Conservation (phyloP, 1,140 invertebrate species). For the Ceratoteleas bidentatus region DNA sequence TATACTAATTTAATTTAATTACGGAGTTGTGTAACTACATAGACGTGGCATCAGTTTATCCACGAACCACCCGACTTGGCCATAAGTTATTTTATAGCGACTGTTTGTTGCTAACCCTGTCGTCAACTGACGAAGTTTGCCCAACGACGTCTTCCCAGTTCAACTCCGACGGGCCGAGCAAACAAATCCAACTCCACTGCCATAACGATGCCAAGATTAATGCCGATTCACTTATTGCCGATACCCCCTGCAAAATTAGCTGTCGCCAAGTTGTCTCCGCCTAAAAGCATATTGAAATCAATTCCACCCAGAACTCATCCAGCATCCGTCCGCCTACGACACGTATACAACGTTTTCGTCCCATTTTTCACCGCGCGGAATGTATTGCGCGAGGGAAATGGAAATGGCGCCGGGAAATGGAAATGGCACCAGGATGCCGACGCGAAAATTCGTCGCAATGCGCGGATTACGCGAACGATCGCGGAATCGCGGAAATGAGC, state of each 20-base stretch:
- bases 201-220: slow-evolving; percentile 21
- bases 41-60: slow-evolving; percentile 35
- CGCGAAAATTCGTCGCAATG: too few relatives aligned
- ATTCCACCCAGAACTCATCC: slow-evolving; percentile 20
- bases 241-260: slow-evolving; percentile 24
- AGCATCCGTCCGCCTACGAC: neutral
- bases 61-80: slow-evolving; percentile 38
- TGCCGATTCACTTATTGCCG: slow-evolving; percentile 2
- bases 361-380: too few relatives aligned
- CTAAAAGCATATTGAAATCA: slow-evolving; percentile 45
- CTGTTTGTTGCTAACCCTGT: slow-evolving; percentile 32
- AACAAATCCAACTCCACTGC: slow-evolving; percentile 11
- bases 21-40: slow-evolving; percentile 42
- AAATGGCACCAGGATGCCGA: too few relatives aligned
- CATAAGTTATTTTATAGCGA: slow-evolving; percentile 38
- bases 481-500: too few relatives aligned
- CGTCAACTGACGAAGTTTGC: slow-evolving; percentile 22
- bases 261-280: neutral
- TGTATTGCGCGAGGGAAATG: too few relatives aligned
- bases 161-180: slow-evolving; percentile 3
- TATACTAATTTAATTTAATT: slow-evolving; percentile 44
- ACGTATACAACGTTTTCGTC: too few relatives aligned
- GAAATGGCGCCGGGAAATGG: too few relatives aligned
- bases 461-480: too few relatives aligned
- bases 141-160: slow-evolving; percentile 29